Evolutionary conservation across 2,113 vertebrate genomes (phyloP), one percentile per base, ranked within the genome.

Genomic region (Spea bombifrons): DNA sequence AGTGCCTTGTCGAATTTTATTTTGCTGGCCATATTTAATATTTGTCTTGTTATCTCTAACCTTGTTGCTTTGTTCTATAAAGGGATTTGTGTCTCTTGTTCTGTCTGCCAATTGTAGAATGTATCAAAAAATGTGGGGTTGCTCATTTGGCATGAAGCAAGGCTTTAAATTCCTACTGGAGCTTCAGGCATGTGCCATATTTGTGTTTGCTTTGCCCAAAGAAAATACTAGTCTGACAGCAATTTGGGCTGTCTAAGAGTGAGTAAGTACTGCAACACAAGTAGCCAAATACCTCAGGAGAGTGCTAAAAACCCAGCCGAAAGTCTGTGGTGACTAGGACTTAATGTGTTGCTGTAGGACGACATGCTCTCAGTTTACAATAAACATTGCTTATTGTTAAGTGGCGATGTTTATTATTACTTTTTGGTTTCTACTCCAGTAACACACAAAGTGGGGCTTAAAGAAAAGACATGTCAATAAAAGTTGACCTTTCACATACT

Each of bases 281-380:
- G 66, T 53, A 70, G 45, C 17, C 44, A 59, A 76, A 70, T 61
- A 70, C 67, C 75, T 70, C 75, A 61, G 16, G 66, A 69, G 66
- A 43, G 75, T 69, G 75, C 55, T 48, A 69, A 17, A 30, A 64
- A 64, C n/a, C 5, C 5, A 59, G 8, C 55, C 10, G 0, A 59
- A 59, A 8, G 6, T 9, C 6, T 9, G 30, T 30, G 55, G 10
- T 9, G 10, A 59, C 9, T 59, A 4, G 10, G 4, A 8, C 9
- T 59, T 59, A 59, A 59, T 59, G 55, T 59, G 10, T 59, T 13
- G 55, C 55, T 59, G 55, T 13, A 13, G 55, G 55, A 59, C 55
- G 15, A 5, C 55, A 59, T 9, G 9, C 55, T 9, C 55, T 9
- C 55, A 12, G 55, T 59, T 5, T 59, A 9, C 55, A 8, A 59